Conservation (phyloP, 1,140 invertebrate species). For the Bombus waltoni region DNA sequence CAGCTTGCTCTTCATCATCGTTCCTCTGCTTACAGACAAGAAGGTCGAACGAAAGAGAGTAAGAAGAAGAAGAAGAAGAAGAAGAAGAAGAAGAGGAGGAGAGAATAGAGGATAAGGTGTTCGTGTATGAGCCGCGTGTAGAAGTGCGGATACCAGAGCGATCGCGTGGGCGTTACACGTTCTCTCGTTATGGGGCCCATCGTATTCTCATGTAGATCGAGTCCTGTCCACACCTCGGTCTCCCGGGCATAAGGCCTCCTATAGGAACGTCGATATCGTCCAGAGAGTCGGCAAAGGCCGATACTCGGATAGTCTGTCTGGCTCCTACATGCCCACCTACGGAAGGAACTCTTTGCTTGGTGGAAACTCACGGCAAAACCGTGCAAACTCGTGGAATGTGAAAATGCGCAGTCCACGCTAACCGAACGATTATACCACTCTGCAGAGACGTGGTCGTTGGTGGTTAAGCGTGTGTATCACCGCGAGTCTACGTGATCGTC, state of each 20-base stretch:
- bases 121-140: slow-evolving; percentile 54
- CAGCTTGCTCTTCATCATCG: slow-evolving; percentile 69
- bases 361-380: background rate
- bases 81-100: slow-evolving; percentile 21
- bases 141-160: slow-evolving; percentile 70
- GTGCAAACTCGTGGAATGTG: background rate
- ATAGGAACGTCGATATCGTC: slow-evolving; percentile 39
- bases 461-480: slow-evolving; percentile 5
- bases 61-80: slow-evolving; percentile 45
- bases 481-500: slow-evolving; percentile 37
- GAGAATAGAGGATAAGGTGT: slow-evolving; percentile 30
- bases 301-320: slow-evolving; percentile 2
- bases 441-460: background rate
- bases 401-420: background rate
- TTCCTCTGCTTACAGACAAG: slow-evolving; percentile 15
- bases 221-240: slow-evolving; percentile 68
- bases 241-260: background rate
- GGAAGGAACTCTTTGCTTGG: background rate
- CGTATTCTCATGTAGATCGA: slow-evolving; percentile 74
- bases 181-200: slow-evolving; percentile 72
- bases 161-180: slow-evolving; percentile 77
- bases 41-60: slow-evolving; percentile 13
- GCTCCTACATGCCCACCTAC: slow-evolving; percentile 49
- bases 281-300: background rate
- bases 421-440: slow-evolving; percentile 17